Conservation (phyloP, 2,797 vertebrate genomes). For the Pseudomugil tenellus region DNA sequence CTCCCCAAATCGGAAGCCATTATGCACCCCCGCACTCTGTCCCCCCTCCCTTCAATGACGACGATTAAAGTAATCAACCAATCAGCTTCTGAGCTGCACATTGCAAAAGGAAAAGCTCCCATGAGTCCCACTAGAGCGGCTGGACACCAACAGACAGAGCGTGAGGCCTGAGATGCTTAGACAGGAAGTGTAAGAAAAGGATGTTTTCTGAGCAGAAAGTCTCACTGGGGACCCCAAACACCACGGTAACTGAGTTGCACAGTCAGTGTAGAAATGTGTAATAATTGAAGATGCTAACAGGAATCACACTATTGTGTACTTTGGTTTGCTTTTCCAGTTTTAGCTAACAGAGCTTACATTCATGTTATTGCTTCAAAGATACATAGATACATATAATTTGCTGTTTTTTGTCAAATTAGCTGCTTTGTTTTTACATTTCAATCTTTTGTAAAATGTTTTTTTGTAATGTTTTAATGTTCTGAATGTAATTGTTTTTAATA, state of each 20-base stretch:
- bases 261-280: not conserved
- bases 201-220: conserved; percentile 29
- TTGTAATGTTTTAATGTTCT: too few relatives aligned
- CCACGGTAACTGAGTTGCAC: not conserved
- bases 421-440: too few relatives aligned
- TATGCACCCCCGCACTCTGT: conserved; percentile 66
- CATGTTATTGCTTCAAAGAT: too few relatives aligned
- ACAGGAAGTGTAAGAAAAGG: conserved; percentile 54
- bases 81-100: conserved; percentile 63
- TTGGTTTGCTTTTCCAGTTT: not conserved
- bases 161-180: conserved; percentile 43
- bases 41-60: conserved; percentile 21
- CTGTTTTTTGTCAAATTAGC: too few relatives aligned
- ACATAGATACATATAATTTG: too few relatives aligned
- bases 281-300: not conserved
- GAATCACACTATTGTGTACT: not conserved
- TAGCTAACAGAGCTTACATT: not conserved
- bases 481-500: too few relatives aligned
- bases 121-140: conserved; percentile 40
- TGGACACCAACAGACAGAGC: conserved; percentile 22
- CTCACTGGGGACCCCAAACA: conserved; percentile 6
- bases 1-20: conserved; percentile 82
- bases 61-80: conserved; percentile 73
- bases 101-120: conserved; percentile 51
- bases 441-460: too few relatives aligned